Evolutionary conservation across 2,888 invertebrate genomes (phyloP), one percentile per base, ranked within the genome.

Genomic region (Morinoia aosen): DNA sequence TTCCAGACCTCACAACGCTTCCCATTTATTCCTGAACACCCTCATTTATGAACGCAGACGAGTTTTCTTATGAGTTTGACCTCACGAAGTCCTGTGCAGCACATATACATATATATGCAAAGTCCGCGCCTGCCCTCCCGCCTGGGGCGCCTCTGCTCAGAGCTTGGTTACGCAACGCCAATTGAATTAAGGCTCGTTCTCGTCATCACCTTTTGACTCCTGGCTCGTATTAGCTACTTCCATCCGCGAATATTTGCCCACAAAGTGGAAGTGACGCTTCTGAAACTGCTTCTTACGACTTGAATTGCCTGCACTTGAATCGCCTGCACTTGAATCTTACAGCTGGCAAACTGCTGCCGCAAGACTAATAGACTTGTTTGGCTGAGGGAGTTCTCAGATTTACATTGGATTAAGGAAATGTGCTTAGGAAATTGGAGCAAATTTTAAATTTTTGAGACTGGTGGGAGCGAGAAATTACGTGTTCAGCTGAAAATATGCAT

Each of bases 21-120:
- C 33, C 76, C 76, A 33, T 33, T 76, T 76, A 76, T 76, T 76
- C 76, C 76, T 76, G 8, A 76, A 90, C 90, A 48, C 90, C 40
- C 90, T 48, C 48, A 40, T 90, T 90, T 90, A 90, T 48, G 90
- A 90, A 7, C 40, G 90, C 90, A 90, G 90, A 90, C 90, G 90
- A 90, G 90, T 25, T 48, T 40, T 90, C 16, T 93, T 57, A 93
- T 93, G 93, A 93, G 93, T 93, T 93, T 93, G 93, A 93, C 93
- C 93, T 93, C 93, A 93, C 93, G 93, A 93, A 56, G 93, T 90
- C 40, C 90, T 39, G 40, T 90, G 39, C 90, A 90, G 90, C 8
- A 25, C 76, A 76, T 76, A 76, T 76, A 76, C n/a, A n/a, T 76
- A 76, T 76, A 33, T 2, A 10, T 33, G 25, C 76, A 76, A 33